These are phyloP conservation scores for Sturnus vulgaris DNA, from an alignment of 2,113 vertebrate species.

Conservation along the genomic window DNA sequence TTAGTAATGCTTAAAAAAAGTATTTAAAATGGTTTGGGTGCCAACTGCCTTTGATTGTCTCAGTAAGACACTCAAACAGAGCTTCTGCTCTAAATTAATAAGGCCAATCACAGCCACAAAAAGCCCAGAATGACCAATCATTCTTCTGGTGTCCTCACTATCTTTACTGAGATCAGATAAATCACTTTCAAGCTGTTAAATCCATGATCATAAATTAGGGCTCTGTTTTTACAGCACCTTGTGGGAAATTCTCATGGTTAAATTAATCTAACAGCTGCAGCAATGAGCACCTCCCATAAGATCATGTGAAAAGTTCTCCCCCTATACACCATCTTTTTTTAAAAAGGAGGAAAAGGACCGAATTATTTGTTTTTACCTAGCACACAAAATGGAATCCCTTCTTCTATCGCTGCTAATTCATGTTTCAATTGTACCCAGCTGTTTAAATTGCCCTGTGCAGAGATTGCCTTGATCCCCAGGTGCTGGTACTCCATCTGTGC, in stretches of 20 bases:
- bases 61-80: slow-evolving; percentile 22
- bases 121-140: slow-evolving; percentile 54
- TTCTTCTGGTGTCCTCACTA: slow-evolving; percentile 68
- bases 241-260: slow-evolving; percentile 62
- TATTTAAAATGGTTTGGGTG: not conserved
- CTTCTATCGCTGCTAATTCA: slow-evolving; percentile 25
- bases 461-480: slow-evolving; percentile 67
- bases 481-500: slow-evolving; percentile 70
- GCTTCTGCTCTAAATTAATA: slow-evolving; percentile 67
- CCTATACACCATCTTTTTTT: not conserved
- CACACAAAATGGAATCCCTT: slow-evolving; percentile 19
- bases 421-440: slow-evolving; percentile 65
- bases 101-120: slow-evolving; percentile 65
- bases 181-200: slow-evolving; percentile 75
- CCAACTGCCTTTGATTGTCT: slow-evolving; percentile 43
- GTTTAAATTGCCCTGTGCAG: slow-evolving; percentile 57
- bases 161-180: slow-evolving; percentile 74
- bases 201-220: slow-evolving; percentile 77
- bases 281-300: slow-evolving; percentile 44
- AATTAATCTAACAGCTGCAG: slow-evolving; percentile 68
- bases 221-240: slow-evolving; percentile 57
- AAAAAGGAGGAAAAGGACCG: not conserved
- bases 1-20: slow-evolving; percentile 43
- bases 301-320: slow-evolving; percentile 30
- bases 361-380: slow-evolving; percentile 45